Conservation (phyloP, 2,113 vertebrate genomes). For the Lampris incognitus region DNA sequence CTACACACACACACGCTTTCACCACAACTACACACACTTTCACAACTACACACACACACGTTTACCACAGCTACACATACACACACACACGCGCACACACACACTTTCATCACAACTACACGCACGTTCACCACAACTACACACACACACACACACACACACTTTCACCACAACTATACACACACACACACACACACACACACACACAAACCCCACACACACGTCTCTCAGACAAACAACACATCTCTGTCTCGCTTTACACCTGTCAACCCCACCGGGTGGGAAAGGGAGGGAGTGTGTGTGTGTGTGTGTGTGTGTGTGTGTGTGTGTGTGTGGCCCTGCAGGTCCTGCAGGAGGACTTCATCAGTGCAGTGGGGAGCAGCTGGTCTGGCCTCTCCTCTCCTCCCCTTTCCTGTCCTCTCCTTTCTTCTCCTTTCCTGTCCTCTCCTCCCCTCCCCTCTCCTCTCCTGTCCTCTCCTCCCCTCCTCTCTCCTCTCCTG, state of each 20-base stretch:
- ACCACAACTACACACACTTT: neutral
- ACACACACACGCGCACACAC: neutral
- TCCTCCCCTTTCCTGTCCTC: no score
- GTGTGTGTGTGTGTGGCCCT: neutral
- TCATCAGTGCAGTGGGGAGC: neutral
- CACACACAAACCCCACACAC: no score
- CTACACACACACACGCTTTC: neutral
- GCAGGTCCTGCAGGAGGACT: conserved; percentile 25
- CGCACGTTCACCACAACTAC: neutral
- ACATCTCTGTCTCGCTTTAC: no score
- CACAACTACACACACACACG: neutral
- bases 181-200: no score
- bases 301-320: conserved; percentile 9
- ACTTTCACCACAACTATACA: no score
- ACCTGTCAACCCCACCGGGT: no score
- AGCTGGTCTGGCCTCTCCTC: no score
- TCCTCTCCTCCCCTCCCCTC: no score
- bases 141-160: conserved; percentile 1
- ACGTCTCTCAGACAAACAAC: no score
- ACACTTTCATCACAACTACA: neutral
- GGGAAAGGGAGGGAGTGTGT: conserved; percentile 12
- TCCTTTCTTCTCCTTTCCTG: no score
- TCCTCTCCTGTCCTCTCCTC: no score
- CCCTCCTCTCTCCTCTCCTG: no score
- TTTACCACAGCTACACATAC: neutral